Base-by-base conservation (phyloP, 2,888 invertebrate species). In the Halictus ligatus region DNA sequence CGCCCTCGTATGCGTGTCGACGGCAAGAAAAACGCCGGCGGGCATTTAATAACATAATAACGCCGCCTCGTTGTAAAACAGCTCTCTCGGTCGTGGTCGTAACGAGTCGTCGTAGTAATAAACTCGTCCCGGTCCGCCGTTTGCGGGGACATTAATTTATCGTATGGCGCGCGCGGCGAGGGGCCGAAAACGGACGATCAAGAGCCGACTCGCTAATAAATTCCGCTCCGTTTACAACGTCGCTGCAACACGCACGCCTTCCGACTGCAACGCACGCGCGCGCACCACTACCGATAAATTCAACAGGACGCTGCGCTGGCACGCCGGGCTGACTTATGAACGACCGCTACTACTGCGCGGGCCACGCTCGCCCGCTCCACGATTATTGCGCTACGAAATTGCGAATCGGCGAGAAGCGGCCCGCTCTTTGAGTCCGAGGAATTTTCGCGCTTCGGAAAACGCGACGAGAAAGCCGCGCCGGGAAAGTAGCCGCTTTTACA, bases 171-270 rank as follows among this genome's bases (percentile, higher is more conserved):
- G 21, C 64, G 18, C 21, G 54, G 58, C 79, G 46, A 74, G 60
- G n/a, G 35, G n/a, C 46, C 60, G 60, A 21, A 43, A 25, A 50
- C 25, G 29, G 15, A 43, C 29, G 58, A 60, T 76, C 46, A 54
- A 75, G 43, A 21, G 13, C 50, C 46, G 72, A 29, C 81, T 35
- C 29, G 25, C 72, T 71, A 60, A 78, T 50, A 82, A 84, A 84
- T 71, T 71, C 46, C 25, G n/a, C 35, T 58, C 29, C 74, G 54
- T 67, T 25, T 50, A 54, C 78, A 40, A 54, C 75, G 21, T 67
- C 43, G 18, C 54, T 18, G 25, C 6, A 29, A 43, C 50, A 7
- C 13, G 12, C 18, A 25, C 78, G 50, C n/a, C 1, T 8, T 12
- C 25, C 29, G 25, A 25, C 60, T 60, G n/a, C 60, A 21, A 60